These are phyloP conservation scores for Lydus trimaculatus DNA, from an alignment of 2,888 invertebrate genomes.

Conservation along the genomic window DNA sequence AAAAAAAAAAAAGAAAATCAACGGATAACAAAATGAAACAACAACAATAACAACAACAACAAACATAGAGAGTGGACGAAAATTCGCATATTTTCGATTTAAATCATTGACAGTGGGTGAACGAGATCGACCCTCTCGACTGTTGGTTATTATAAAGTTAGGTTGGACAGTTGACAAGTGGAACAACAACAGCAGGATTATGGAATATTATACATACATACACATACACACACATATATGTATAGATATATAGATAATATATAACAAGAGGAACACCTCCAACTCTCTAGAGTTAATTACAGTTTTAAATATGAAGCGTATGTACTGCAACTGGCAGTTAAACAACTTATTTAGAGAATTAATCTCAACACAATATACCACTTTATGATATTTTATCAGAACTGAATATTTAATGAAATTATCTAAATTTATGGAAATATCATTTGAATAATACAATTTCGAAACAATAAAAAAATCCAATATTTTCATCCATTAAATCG, in stretches of 20 bases:
- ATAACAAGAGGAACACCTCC: slow-evolving; percentile 38
- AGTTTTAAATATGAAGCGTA: slow-evolving; percentile 53
- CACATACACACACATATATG: no score
- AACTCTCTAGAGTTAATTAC: slow-evolving; percentile 50
- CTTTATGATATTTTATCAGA: slow-evolving; percentile 20
- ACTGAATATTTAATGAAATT: not conserved
- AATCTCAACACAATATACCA: slow-evolving; percentile 38
- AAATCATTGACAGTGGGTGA: not conserved
- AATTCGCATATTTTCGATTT: slow-evolving; percentile 1
- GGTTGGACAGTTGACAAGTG: slow-evolving; percentile 1
- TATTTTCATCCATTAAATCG: not conserved
- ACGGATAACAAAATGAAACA: not conserved
- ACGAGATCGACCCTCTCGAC: not conserved
- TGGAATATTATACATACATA: slow-evolving; percentile 10
- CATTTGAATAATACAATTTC: not conserved
- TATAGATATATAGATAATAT: slow-evolving; percentile 30
- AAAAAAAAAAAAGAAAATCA: not conserved
- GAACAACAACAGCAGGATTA: not conserved
- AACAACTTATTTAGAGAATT: slow-evolving; percentile 52
- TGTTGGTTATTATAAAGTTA: not conserved
- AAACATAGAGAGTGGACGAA: not conserved
- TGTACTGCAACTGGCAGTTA: slow-evolving; percentile 52
- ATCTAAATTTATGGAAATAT: not conserved
- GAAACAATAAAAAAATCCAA: not conserved
- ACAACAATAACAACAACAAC: not conserved